phyloP scores from a whole-genome alignment of 1,140 invertebrate species.

The Drosophila mayri region DNA sequence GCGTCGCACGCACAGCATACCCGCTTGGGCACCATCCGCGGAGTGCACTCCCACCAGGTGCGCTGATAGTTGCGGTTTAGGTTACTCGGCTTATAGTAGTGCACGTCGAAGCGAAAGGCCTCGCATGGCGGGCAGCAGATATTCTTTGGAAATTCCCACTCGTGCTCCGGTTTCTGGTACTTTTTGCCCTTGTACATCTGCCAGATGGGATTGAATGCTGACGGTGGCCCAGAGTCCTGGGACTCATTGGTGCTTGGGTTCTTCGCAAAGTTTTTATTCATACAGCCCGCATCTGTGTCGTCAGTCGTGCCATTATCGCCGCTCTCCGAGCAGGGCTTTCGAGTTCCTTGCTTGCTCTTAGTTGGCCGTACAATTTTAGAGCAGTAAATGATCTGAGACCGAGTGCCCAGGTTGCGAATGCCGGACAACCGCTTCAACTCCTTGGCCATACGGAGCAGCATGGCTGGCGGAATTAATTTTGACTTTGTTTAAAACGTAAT shows the following conservation, averaged over 20 bases:
- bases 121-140: conserved; percentile 49
- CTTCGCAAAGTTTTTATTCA: background rate
- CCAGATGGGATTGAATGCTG: conserved; percentile 44
- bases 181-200: background rate
- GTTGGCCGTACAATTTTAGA: no score
- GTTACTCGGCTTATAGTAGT: conserved; percentile 55
- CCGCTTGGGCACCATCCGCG: conserved; percentile 48
- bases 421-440: background rate
- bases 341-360: no score
- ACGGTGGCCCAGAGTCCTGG: background rate
- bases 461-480: conserved; percentile 19
- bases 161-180: background rate
- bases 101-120: conserved; percentile 42
- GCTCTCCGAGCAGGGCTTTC: background rate
- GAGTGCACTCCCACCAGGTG: conserved; percentile 74
- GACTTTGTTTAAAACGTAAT: conserved; percentile 3
- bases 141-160: conserved; percentile 38
- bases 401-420: no score
- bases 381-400: no score
- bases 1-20: conserved; percentile 58
- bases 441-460: conserved; percentile 5
- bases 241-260: background rate
- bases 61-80: conserved; percentile 57
- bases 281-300: conserved; percentile 9
- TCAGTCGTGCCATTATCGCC: background rate